A percentile compares a stretch with the other conserved stretches of the same genome.
These are phyloP conservation scores for Thera obeliscata DNA, from an alignment of 2,888 invertebrate genomes.

Conservation along the genomic window DNA sequence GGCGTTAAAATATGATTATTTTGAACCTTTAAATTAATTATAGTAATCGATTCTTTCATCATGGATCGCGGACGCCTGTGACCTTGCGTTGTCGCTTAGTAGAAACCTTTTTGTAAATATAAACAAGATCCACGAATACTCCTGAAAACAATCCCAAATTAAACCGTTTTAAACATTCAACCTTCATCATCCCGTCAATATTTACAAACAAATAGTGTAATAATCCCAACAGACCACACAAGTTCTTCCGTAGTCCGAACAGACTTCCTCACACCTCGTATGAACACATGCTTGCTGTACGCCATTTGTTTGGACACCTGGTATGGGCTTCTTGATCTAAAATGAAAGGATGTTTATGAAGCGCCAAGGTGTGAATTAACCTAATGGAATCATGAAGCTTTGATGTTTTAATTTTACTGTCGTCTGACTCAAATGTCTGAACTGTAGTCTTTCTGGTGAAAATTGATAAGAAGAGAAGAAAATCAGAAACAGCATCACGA, in stretches of 20 bases:
- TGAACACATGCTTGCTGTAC: conserved; percentile 21
- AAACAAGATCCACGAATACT: conserved; percentile 21
- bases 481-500: too few relatives aligned
- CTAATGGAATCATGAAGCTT: background rate
- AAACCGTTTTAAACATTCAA: conserved; percentile 19
- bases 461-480: too few relatives aligned
- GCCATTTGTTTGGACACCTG: conserved; percentile 43
- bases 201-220: conserved; percentile 23
- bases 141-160: background rate
- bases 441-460: too few relatives aligned
- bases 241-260: conserved; percentile 2
- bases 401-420: background rate
- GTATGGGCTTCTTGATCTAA: conserved; percentile 8
- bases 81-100: conserved; percentile 19
- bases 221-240: conserved; percentile 19
- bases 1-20: too few relatives aligned
- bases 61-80: background rate
- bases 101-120: conserved; percentile 16
- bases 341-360: conserved; percentile 4
- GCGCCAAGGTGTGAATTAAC: conserved; percentile 2
- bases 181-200: conserved; percentile 27
- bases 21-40: too few relatives aligned
- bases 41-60: too few relatives aligned
- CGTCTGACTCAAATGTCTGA: too few relatives aligned
- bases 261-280: conserved; percentile 26